Percentiles rank a stretch among this genome's conserved stretches.
These are phyloP conservation scores for Drosophila macrospina DNA, from an alignment of 2,888 invertebrate species.

Conservation along the genomic window DNA sequence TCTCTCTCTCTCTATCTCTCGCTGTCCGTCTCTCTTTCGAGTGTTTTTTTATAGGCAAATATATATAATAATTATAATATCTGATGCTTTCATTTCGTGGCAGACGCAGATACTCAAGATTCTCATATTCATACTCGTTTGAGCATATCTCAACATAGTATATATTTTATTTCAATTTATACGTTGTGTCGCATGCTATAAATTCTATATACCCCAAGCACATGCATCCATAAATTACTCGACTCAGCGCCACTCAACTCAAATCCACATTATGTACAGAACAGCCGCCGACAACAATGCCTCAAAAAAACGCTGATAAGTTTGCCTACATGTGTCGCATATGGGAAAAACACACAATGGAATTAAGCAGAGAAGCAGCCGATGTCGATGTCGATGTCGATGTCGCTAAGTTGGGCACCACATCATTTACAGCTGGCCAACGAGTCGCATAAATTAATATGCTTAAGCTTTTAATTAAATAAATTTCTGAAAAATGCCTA, in stretches of 20 bases:
- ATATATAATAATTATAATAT: conserved; percentile 67
- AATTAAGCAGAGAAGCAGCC: conserved; percentile 15
- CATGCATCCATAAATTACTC: conserved; percentile 53
- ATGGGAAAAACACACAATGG: conserved; percentile 47
- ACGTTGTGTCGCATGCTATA: conserved; percentile 60
- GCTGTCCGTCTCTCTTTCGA: conserved; percentile 11
- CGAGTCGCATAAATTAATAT: conserved; percentile 61
- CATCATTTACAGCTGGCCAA: conserved; percentile 45
- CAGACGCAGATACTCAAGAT: conserved; percentile 27
- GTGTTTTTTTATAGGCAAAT: conserved; percentile 22
- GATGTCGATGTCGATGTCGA: neutral
- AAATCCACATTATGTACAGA: conserved; percentile 37
- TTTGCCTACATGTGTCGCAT: conserved; percentile 28
- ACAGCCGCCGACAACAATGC: conserved; percentile 37
- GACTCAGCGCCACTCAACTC: conserved; percentile 9
- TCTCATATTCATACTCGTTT: conserved; percentile 28
- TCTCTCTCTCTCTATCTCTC: conserved; percentile 15
- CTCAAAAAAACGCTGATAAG: conserved; percentile 49
- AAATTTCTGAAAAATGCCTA: conserved; percentile 48
- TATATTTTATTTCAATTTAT: conserved; percentile 61
- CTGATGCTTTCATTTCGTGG: conserved; percentile 41
- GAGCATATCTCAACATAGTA: conserved; percentile 43
- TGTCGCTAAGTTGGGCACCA: conserved; percentile 10
- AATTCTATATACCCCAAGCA: conserved; percentile 43
- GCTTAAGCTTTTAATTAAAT: conserved; percentile 72